Evolutionary conservation across 2,113 vertebrate genomes (phyloP).

Genomic region (Gymnorhina tibicen): DNA sequence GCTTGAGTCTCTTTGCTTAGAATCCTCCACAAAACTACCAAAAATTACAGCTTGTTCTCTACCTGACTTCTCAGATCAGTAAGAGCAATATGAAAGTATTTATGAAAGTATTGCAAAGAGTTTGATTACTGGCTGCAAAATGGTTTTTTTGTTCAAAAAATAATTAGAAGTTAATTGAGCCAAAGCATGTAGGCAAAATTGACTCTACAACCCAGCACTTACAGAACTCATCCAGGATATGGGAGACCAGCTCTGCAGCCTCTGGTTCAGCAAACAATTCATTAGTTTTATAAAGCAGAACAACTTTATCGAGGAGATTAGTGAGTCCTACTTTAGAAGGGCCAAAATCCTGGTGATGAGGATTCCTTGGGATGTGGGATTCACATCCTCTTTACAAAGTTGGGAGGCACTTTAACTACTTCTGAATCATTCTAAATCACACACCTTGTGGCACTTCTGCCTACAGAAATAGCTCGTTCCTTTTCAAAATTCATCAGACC

Average conservation of each 20-base stretch:
- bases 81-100: not conserved
- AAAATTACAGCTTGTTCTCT: not conserved
- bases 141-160: constrained; percentile 8
- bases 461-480: not conserved
- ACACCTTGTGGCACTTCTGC: not conserved
- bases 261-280: constrained; percentile 1
- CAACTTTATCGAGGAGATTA: not conserved
- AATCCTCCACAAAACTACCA: not conserved
- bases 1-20: not conserved
- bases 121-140: not conserved
- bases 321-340: not conserved
- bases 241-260: not conserved
- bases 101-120: not conserved
- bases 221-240: not conserved
- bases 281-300: constrained; percentile 15
- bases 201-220: not conserved
- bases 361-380: not conserved
- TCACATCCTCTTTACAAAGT: not conserved
- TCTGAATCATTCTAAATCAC: not conserved
- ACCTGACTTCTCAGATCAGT: not conserved
- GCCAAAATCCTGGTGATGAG: not conserved
- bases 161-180: constrained; percentile 22
- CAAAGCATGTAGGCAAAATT: not conserved
- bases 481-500: not conserved
- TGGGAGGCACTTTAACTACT: not conserved